Evolutionary conservation across 2,888 invertebrate genomes (phyloP).

Genomic region (Clistopyga incitator): DNA sequence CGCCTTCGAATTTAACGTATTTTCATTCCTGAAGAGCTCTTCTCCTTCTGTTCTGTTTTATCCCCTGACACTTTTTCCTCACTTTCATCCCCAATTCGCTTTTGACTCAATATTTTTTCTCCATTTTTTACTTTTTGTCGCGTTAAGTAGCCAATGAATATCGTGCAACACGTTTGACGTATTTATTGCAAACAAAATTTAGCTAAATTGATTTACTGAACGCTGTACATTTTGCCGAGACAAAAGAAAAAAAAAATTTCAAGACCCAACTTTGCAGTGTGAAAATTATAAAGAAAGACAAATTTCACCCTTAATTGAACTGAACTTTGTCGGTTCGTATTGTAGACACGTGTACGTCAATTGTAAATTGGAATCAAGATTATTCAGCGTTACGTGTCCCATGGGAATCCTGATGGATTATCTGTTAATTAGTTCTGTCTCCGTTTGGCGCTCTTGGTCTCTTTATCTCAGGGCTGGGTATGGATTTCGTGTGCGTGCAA

Average conservation of each 20-base stretch:
- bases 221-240: too few species aligned
- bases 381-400: slow-evolving; percentile 50
- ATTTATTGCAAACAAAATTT: background rate
- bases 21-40: slow-evolving; percentile 7
- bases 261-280: too few species aligned
- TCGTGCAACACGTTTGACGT: background rate
- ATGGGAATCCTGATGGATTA: slow-evolving; percentile 63
- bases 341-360: background rate
- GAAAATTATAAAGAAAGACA: too few species aligned
- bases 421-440: slow-evolving; percentile 69
- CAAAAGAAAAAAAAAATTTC: too few species aligned
- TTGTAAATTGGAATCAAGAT: slow-evolving; percentile 37
- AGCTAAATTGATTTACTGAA: too few species aligned
- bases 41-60: slow-evolving; percentile 22
- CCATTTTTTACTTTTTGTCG: background rate
- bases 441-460: slow-evolving; percentile 23
- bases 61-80: background rate
- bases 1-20: slow-evolving; percentile 19
- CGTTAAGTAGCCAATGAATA: background rate
- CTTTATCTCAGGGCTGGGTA: slow-evolving; percentile 11
- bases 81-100: background rate
- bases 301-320: background rate
- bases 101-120: background rate
- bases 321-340: background rate
- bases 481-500: background rate